phyloP scores from a whole-genome alignment of 30 jellyfish, hydroid and myxozoan species.

The Aurelia aurita complex sp. Pacific region DNA sequence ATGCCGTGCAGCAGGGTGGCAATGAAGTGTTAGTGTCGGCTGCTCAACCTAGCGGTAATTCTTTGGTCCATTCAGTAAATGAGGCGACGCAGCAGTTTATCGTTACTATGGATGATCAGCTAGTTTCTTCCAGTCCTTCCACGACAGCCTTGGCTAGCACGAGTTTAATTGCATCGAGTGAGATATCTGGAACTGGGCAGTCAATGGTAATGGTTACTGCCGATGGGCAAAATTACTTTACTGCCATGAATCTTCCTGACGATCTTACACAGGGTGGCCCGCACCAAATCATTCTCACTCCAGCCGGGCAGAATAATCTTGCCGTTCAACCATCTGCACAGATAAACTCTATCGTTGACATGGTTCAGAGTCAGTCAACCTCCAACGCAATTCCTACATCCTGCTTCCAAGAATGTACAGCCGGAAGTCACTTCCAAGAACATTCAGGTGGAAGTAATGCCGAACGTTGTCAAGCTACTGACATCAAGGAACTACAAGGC shows the following conservation, averaged over 20 bases:
- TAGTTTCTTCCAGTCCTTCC: conserved; percentile 44
- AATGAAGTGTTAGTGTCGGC: conserved; percentile 39
- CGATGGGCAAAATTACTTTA: conserved; percentile 57
- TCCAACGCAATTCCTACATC: background rate
- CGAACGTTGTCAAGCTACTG: conserved; percentile 4
- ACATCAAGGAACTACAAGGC: background rate
- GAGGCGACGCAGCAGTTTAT: conserved; percentile 22
- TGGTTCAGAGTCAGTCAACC: background rate
- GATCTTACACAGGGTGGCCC: conserved; percentile 25
- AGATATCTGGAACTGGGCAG: conserved; percentile 53
- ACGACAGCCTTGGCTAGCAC: conserved; percentile 30
- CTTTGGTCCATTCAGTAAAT: background rate
- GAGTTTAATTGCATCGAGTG: conserved; percentile 56
- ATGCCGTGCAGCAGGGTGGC: conserved; percentile 17
- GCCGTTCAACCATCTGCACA: conserved; percentile 19
- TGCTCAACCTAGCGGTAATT: conserved; percentile 24
- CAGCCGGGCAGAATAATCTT: conserved; percentile 24
- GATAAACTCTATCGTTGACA: conserved; percentile 1
- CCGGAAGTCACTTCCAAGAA: background rate
- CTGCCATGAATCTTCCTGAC: conserved; percentile 46
- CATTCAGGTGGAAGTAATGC: background rate
- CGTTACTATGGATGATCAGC: conserved; percentile 52
- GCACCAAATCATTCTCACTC: conserved; percentile 46
- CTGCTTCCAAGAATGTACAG: background rate
- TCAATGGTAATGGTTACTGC: conserved; percentile 69